Percentiles rank a stretch among this genome's conserved stretches.
phyloP scores from a whole-genome alignment of 2,113 vertebrate genomes.

The Riparia riparia region DNA sequence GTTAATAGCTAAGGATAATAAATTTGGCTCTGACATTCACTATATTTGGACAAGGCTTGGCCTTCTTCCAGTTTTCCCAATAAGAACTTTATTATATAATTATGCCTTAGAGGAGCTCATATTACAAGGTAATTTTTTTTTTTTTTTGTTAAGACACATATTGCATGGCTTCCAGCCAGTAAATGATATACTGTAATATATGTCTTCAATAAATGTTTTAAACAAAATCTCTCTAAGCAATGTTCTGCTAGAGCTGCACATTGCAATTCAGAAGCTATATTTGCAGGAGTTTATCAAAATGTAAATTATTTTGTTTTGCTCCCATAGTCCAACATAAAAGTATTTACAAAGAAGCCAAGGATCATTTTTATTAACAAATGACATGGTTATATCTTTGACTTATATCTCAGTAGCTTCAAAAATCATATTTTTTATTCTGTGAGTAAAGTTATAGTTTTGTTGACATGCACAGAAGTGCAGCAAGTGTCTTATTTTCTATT shows the following conservation, averaged over 20 bases:
- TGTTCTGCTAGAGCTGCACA: constrained; percentile 67
- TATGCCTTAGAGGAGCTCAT: constrained; percentile 85
- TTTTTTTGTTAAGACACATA: constrained; percentile 85
- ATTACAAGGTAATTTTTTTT: constrained; percentile 86
- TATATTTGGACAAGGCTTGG: constrained; percentile 92
- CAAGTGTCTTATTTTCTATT: constrained; percentile 65
- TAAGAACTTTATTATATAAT: constrained; percentile 90
- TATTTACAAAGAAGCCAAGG: constrained; percentile 27
- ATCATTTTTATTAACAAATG: constrained; percentile 66
- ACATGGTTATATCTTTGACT: constrained; percentile 43
- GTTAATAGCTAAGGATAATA: constrained; percentile 94
- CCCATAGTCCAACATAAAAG: constrained; percentile 47
- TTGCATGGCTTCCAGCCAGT: constrained; percentile 85
- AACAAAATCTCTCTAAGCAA: constrained; percentile 81
- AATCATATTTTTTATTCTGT: constrained; percentile 24
- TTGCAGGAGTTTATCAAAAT: constrained; percentile 76
- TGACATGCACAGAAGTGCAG: constrained; percentile 38
- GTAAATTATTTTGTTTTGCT: constrained; percentile 75
- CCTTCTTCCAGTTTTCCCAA: constrained; percentile 88
- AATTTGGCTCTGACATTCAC: constrained; percentile 90
- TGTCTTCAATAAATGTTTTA: constrained; percentile 86
- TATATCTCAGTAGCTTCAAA: constrained; percentile 3
- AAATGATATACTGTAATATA: constrained; percentile 85
- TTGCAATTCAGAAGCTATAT: constrained; percentile 76
- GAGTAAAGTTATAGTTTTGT: constrained; percentile 45